Evolutionary conservation across 53 echinoderm and acorn worm genomes (phyloP).

Genomic region (Mesocentrotus franciscanus): DNA sequence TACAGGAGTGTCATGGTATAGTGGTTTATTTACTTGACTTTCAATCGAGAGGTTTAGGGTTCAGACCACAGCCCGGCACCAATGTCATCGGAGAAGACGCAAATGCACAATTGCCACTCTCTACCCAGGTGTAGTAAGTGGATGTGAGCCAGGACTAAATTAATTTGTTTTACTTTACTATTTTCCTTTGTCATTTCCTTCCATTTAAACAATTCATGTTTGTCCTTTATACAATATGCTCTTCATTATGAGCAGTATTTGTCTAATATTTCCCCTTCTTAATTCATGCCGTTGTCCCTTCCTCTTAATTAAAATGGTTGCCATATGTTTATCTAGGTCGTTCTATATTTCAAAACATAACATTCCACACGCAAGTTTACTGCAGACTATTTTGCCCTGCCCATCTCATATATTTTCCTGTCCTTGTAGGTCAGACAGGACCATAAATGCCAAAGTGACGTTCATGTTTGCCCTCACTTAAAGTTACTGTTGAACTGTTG

Average conservation of each 20-base stretch:
- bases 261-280: background rate
- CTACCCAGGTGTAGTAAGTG: background rate
- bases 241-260: background rate
- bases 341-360: background rate
- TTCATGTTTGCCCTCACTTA: constrained; percentile 14
- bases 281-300: background rate
- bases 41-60: background rate
- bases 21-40: background rate
- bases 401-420: constrained; percentile 16
- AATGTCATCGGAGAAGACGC: background rate
- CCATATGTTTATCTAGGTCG: background rate
- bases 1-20: background rate
- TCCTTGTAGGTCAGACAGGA: background rate
- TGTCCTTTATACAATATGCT: too few species aligned
- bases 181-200: too few species aligned
- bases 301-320: background rate
- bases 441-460: constrained; percentile 8
- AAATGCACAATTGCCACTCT: background rate
- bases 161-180: background rate
- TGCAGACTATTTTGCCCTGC: constrained; percentile 24
- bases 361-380: constrained; percentile 23
- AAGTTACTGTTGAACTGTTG: background rate
- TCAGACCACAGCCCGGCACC: background rate
- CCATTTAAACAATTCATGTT: too few species aligned
- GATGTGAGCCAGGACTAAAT: background rate